Conservation (phyloP, 2,888 invertebrate species). For the Thera obeliscata region DNA sequence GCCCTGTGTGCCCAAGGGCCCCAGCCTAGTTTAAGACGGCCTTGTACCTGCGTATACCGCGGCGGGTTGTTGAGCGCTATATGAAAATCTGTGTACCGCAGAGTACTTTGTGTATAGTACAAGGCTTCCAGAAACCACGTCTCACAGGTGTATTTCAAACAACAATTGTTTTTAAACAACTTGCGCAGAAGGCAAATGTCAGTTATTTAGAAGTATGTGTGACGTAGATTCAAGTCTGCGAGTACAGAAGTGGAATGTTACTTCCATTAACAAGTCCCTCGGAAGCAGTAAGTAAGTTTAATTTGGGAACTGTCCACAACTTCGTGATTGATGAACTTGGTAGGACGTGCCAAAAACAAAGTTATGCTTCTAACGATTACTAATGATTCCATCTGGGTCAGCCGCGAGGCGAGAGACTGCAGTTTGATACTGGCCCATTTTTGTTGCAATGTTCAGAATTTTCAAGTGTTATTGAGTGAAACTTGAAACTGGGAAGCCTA, state of each 20-base stretch:
- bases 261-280: conserved; percentile 27
- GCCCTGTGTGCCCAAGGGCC: no score
- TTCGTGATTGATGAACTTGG: conserved; percentile 59
- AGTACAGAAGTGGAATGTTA: conserved; percentile 14
- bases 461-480: conserved; percentile 6
- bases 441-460: conserved; percentile 2
- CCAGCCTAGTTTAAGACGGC: no score
- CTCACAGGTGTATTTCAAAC: no score
- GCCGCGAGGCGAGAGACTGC: conserved; percentile 26
- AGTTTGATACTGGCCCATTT: background rate
- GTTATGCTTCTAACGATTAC: conserved; percentile 65
- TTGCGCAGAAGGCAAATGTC: no score
- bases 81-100: no score
- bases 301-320: conserved; percentile 49
- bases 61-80: no score
- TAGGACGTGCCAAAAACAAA: conserved; percentile 53
- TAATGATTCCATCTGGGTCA: conserved; percentile 59
- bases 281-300: conserved; percentile 41
- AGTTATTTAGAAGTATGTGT: background rate
- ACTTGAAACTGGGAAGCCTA: background rate
- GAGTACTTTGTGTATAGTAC: no score
- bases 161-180: no score
- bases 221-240: background rate
- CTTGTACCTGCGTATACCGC: no score
- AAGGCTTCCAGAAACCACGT: no score